Percentiles rank a stretch among this genome's conserved stretches.
phyloP scores from a whole-genome alignment of 2,797 vertebrate species.

The Limnodromus scolopaceus region DNA sequence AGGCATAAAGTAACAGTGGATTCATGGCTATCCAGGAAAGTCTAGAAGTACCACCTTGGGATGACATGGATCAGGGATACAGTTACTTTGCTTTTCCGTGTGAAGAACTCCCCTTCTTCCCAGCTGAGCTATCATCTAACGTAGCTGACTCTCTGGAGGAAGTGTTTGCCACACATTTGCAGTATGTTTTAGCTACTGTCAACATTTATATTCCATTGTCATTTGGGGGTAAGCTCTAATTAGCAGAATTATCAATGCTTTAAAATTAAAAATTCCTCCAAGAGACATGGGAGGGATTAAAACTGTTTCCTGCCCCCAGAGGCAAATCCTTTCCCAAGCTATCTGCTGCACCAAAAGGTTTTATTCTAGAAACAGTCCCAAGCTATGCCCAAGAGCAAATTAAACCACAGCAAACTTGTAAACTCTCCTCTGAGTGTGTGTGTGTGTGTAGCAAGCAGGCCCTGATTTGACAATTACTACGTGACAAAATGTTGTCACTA shows the following conservation, averaged over 20 bases:
- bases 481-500: background rate
- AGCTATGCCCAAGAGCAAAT: conserved; percentile 4
- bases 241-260: conserved; percentile 56
- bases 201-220: conserved; percentile 61
- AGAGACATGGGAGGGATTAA: conserved; percentile 12
- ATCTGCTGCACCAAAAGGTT: conserved; percentile 26
- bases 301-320: conserved; percentile 3
- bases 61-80: background rate
- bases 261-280: conserved; percentile 48
- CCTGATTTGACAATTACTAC: background rate
- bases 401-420: background rate
- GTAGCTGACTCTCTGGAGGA: conserved; percentile 16
- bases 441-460: background rate
- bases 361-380: conserved; percentile 30
- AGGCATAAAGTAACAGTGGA: background rate
- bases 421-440: background rate
- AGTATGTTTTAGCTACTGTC: conserved; percentile 56
- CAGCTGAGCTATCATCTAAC: conserved; percentile 6
- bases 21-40: background rate
- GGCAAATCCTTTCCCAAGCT: conserved; percentile 43
- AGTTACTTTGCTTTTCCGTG: background rate
- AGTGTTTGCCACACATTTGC: conserved; percentile 22
- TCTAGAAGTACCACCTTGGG: background rate
- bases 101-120: background rate
- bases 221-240: conserved; percentile 57